Evolutionary conservation across 1,140 invertebrate species (phyloP).

Genomic region (Drosophila serrata): DNA sequence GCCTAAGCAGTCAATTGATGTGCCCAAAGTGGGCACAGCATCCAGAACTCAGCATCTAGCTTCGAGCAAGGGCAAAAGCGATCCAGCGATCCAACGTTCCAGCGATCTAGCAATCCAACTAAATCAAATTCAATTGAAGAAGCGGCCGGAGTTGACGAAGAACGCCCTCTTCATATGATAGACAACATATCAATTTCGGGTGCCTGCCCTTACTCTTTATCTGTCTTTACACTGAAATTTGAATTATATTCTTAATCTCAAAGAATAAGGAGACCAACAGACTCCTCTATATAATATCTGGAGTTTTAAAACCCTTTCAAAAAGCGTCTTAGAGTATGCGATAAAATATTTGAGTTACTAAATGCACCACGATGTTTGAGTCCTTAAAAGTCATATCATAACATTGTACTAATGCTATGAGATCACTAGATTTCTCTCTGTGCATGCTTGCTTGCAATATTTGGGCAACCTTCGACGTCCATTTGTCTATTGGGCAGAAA

Average conservation of each 20-base stretch:
- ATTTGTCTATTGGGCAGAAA: slow-evolving; percentile 46
- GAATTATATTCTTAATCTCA: background rate
- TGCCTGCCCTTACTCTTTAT: background rate
- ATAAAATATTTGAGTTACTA: background rate
- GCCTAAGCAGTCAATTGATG: slow-evolving; percentile 71
- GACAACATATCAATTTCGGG: slow-evolving; percentile 49
- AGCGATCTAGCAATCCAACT: slow-evolving; percentile 21
- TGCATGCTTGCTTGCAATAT: slow-evolving; percentile 2
- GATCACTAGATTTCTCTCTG: background rate
- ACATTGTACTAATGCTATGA: background rate
- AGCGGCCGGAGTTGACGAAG: slow-evolving; percentile 8
- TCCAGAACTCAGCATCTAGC: slow-evolving; percentile 5
- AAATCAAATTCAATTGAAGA: slow-evolving; percentile 38
- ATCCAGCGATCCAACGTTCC: slow-evolving; percentile 12
- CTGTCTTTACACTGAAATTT: slow-evolving; percentile 5
- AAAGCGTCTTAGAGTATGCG: background rate
- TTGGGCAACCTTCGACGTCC: slow-evolving; percentile 42
- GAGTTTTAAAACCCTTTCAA: background rate
- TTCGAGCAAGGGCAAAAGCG: slow-evolving; percentile 22
- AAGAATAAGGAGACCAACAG: too few species aligned
- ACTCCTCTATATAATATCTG: too few species aligned
- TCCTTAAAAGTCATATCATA: background rate
- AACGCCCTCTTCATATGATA: slow-evolving; percentile 25
- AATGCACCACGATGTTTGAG: background rate
- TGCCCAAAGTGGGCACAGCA: slow-evolving; percentile 65